Evolutionary conservation across 2,797 vertebrate genomes (phyloP).

Genomic region (Esox masquinongy): DNA sequence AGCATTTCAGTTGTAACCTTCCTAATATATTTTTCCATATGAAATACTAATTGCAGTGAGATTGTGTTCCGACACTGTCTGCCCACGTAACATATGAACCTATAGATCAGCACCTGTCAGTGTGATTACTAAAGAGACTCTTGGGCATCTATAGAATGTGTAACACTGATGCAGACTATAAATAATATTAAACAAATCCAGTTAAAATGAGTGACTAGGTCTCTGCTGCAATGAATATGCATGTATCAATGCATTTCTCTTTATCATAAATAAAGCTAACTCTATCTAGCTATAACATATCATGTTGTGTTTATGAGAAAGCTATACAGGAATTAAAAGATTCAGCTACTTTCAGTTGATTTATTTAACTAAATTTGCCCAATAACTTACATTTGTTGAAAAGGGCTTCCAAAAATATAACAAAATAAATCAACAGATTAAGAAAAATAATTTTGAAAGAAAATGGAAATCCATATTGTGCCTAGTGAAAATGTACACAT

Average conservation of each 20-base stretch:
- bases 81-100: constrained; percentile 39
- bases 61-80: constrained; percentile 5
- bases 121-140: too few species aligned
- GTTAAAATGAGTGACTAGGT: too few species aligned
- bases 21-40: neutral
- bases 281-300: neutral
- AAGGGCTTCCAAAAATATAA: constrained; percentile 66
- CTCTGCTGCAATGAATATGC: neutral
- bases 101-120: neutral
- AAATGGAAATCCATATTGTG: constrained; percentile 61
- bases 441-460: constrained; percentile 77
- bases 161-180: neutral
- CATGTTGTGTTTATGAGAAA: neutral
- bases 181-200: neutral
- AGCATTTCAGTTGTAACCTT: constrained; percentile 8
- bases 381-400: constrained; percentile 82
- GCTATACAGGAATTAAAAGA: neutral
- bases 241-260: neutral
- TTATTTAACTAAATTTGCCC: constrained; percentile 82
- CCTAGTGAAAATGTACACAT: too few species aligned
- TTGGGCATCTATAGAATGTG: neutral
- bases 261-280: neutral
- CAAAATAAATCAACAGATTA: constrained; percentile 71
- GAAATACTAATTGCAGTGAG: constrained; percentile 20
- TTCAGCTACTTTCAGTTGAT: constrained; percentile 71